Conservation (phyloP, 2,113 vertebrate species). For the Arvicanthis niloticus region DNA sequence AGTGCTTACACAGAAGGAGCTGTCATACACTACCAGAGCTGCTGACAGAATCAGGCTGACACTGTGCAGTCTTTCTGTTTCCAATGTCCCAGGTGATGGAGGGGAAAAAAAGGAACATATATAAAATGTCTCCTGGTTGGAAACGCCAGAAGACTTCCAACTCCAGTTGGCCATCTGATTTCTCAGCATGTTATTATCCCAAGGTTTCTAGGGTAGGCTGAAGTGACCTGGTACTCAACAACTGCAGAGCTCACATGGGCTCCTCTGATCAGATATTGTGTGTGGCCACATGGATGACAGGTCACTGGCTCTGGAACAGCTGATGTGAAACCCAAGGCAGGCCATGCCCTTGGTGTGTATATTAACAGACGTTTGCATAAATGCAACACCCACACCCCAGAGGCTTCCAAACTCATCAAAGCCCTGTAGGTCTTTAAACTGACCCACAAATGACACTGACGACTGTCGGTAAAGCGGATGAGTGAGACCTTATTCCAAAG, state of each 20-base stretch:
- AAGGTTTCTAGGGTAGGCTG: background rate
- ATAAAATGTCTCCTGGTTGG: background rate
- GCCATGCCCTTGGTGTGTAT: background rate
- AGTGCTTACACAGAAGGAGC: too few species aligned
- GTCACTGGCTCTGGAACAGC: background rate
- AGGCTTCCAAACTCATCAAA: background rate
- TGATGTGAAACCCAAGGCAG: fast-evolving
- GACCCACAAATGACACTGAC: background rate
- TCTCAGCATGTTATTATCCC: background rate
- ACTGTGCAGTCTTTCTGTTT: background rate
- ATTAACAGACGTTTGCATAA: background rate
- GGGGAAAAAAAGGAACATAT: too few species aligned
- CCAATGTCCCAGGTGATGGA: too few species aligned
- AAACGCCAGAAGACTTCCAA: background rate
- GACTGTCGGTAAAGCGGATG: fast-evolving
- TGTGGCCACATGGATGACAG: background rate
- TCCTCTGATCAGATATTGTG: too few species aligned
- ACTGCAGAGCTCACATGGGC: background rate
- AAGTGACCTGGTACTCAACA: background rate
- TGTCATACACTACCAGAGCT: too few species aligned
- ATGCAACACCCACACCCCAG: fast-evolving
- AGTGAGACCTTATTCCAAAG: background rate
- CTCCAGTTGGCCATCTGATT: background rate
- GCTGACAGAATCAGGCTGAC: background rate
- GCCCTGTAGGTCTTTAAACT: background rate